phyloP scores from a whole-genome alignment of 1,140 invertebrate genomes.

The Trialeurodes vaporariorum region DNA sequence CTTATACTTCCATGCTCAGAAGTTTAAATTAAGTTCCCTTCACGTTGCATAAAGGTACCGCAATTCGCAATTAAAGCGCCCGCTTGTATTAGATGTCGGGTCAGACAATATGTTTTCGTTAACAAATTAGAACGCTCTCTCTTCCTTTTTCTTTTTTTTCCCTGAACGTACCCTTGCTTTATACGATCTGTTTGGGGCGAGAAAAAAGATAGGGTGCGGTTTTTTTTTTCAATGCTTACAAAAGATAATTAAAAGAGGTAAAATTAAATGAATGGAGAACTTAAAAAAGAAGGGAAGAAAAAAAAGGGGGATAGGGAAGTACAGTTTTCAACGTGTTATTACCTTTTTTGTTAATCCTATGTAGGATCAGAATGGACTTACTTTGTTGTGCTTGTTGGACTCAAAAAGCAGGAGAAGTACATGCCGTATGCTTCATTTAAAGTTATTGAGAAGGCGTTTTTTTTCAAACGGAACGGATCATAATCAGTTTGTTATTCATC shows the following conservation, averaged over 20 bases:
- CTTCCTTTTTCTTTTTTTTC: not conserved
- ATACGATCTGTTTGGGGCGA: not conserved
- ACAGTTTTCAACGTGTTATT: not conserved
- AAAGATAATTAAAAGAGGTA: constrained; percentile 1
- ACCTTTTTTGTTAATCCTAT: not conserved
- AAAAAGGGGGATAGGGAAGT: not conserved
- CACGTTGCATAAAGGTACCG: not conserved
- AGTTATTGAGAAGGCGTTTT: too few species aligned
- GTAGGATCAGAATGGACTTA: too few species aligned
- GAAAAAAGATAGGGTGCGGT: not conserved
- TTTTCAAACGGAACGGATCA: too few species aligned
- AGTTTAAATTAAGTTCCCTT: constrained; percentile 1
- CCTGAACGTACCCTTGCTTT: not conserved
- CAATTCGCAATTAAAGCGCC: not conserved
- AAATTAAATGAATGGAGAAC: not conserved
- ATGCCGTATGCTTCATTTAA: too few species aligned
- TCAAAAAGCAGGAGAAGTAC: too few species aligned
- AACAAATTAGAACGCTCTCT: not conserved
- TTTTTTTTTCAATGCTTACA: not conserved
- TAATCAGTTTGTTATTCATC: too few species aligned
- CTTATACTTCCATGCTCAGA: not conserved
- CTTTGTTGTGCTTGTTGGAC: too few species aligned
- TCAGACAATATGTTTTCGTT: not conserved
- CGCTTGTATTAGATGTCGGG: not conserved
- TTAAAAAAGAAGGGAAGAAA: not conserved